phyloP scores from a whole-genome alignment of 2,888 invertebrate genomes.

The Drosophila ezoana region DNA sequence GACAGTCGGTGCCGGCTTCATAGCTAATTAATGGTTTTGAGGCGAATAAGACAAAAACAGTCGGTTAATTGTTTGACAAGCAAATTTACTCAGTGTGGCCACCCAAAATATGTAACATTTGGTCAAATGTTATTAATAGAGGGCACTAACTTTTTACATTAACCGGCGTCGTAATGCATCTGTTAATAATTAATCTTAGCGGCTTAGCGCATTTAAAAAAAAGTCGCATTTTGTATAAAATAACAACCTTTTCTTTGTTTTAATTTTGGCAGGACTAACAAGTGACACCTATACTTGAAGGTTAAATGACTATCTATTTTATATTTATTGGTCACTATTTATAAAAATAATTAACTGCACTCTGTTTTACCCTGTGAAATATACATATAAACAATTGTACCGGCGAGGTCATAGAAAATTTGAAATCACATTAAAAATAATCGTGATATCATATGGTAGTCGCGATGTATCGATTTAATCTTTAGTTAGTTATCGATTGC shows the following conservation, averaged over 20 bases:
- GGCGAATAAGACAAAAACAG: not conserved
- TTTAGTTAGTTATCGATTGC: not conserved
- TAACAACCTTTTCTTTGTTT: not conserved
- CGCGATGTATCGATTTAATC: conserved; percentile 4
- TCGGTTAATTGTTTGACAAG: not conserved
- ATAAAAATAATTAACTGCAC: no score
- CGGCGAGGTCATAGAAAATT: not conserved
- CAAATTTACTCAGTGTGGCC: not conserved
- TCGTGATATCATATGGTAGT: not conserved
- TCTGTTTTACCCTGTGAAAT: no score
- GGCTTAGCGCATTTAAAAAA: not conserved
- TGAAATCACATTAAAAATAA: not conserved
- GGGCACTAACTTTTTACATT: conserved; percentile 11
- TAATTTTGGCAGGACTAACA: not conserved
- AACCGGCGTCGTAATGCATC: not conserved
- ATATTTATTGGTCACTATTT: no score
- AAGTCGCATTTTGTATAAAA: not conserved
- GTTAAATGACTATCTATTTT: no score
- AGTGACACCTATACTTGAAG: not conserved
- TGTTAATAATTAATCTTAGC: not conserved
- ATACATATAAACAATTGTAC: no score
- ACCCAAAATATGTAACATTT: not conserved
- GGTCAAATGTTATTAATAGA: conserved; percentile 13
- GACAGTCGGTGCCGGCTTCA: conserved; percentile 82
- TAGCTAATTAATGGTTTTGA: conserved; percentile 10